These are phyloP conservation scores for Silurus aristotelis DNA, from an alignment of 2,797 vertebrate genomes.

Conservation along the genomic window DNA sequence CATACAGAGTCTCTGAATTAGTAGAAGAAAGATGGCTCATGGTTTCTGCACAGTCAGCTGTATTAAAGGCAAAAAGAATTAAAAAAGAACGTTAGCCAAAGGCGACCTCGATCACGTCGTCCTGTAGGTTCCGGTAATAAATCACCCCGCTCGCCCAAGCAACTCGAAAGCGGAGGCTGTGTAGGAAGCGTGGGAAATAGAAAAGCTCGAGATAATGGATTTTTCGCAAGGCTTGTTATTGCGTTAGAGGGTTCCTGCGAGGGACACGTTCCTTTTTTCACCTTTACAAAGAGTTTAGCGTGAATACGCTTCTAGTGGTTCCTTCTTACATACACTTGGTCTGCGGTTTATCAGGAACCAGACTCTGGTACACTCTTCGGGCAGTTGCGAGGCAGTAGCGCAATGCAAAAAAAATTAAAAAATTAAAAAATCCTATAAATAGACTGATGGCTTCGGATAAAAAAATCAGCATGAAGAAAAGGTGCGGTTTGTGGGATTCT, in stretches of 20 bases:
- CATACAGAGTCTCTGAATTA: conserved; percentile 8
- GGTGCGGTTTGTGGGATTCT: too few relatives aligned
- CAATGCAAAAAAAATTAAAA: too few relatives aligned
- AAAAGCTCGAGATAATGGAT: conserved; percentile 17
- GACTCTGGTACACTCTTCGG: too few relatives aligned
- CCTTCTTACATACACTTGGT: too few relatives aligned
- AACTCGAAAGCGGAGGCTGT: not conserved
- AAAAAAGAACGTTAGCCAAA: not conserved
- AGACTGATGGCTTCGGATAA: too few relatives aligned
- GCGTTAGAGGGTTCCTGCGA: not conserved
- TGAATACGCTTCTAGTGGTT: not conserved
- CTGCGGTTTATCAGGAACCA: too few relatives aligned
- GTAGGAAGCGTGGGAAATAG: not conserved
- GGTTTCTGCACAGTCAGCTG: not conserved
- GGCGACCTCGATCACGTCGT: not conserved
- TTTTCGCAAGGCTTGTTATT: not conserved
- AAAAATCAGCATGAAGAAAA: too few relatives aligned
- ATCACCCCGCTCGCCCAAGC: not conserved
- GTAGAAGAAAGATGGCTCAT: not conserved
- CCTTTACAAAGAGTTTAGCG: not conserved
- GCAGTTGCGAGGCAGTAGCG: too few relatives aligned
- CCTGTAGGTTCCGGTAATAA: not conserved
- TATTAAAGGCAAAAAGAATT: not conserved
- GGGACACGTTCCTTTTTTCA: conserved; percentile 29
- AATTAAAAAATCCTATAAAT: too few relatives aligned